These are phyloP conservation scores for Chrysotoxum bicinctum DNA, from an alignment of 2,888 invertebrate species.

Conservation along the genomic window DNA sequence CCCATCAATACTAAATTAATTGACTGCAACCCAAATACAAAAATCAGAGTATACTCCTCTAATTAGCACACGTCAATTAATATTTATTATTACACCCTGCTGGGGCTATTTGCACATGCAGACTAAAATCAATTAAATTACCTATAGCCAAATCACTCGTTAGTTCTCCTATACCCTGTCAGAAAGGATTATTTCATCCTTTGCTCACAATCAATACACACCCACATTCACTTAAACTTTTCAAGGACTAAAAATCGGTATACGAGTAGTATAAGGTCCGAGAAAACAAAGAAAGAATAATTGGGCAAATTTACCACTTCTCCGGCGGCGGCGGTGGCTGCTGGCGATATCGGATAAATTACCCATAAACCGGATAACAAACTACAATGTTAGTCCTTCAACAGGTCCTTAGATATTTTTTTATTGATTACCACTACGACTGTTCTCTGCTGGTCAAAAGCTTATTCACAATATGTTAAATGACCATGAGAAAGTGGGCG, in stretches of 20 bases:
- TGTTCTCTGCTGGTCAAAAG: not conserved
- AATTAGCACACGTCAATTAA: not conserved
- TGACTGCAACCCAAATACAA: not conserved
- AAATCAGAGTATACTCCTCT: not conserved
- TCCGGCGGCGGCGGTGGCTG: too few species aligned
- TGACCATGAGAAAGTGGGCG: slow-evolving; percentile 4
- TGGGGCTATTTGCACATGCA: slow-evolving; percentile 2
- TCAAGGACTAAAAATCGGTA: slow-evolving; percentile 5
- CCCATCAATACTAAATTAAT: not conserved
- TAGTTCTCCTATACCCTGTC: slow-evolving; percentile 11
- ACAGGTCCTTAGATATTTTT: slow-evolving; percentile 59
- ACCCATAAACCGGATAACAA: slow-evolving; percentile 54
- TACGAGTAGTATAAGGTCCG: not conserved
- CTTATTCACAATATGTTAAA: not conserved
- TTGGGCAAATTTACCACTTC: slow-evolving; percentile 26
- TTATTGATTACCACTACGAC: slow-evolving; percentile 12
- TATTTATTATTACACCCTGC: not conserved
- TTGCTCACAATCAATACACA: not conserved
- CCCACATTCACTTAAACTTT: not conserved
- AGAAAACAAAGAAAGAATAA: slow-evolving; percentile 31
- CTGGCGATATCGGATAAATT: slow-evolving; percentile 20
- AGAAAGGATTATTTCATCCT: not conserved
- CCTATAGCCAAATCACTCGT: slow-evolving; percentile 34
- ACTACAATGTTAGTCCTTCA: slow-evolving; percentile 60
- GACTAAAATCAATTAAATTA: slow-evolving; percentile 55